These are phyloP conservation scores for Eublepharis macularius DNA, from an alignment of 2,113 vertebrate genomes.

Conservation along the genomic window DNA sequence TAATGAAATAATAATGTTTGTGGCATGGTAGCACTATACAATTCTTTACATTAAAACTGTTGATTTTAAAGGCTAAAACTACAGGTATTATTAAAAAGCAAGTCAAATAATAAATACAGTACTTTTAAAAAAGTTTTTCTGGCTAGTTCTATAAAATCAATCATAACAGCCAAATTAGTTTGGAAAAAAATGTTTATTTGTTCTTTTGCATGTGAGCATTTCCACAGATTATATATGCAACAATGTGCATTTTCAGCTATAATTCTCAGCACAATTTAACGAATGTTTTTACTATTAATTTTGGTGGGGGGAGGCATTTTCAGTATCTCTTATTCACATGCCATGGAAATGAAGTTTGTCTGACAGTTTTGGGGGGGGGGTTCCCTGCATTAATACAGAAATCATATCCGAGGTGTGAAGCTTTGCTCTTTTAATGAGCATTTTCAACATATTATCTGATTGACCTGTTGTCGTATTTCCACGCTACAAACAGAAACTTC, in stretches of 20 bases:
- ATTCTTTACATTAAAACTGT: conserved; percentile 43
- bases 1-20: conserved; percentile 51
- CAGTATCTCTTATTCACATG: neutral
- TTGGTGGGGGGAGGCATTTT: neutral
- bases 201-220: neutral
- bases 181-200: neutral
- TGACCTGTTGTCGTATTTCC: neutral
- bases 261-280: neutral
- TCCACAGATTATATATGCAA: neutral
- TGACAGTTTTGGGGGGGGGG: neutral
- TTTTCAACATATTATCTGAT: neutral
- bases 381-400: neutral
- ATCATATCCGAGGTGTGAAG: neutral
- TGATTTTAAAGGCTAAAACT: neutral
- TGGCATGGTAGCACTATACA: conserved; percentile 39
- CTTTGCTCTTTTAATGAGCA: neutral
- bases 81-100: conserved; percentile 16
- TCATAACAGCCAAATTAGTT: neutral
- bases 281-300: neutral
- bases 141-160: neutral
- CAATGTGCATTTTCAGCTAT: neutral
- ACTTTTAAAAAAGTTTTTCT: conserved; percentile 24
- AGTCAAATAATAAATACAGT: conserved; percentile 31
- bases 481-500: neutral
- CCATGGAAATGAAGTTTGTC: neutral